These are phyloP conservation scores for Chaenocephalus aceratus DNA, from an alignment of 2,113 vertebrate species.

Conservation along the genomic window DNA sequence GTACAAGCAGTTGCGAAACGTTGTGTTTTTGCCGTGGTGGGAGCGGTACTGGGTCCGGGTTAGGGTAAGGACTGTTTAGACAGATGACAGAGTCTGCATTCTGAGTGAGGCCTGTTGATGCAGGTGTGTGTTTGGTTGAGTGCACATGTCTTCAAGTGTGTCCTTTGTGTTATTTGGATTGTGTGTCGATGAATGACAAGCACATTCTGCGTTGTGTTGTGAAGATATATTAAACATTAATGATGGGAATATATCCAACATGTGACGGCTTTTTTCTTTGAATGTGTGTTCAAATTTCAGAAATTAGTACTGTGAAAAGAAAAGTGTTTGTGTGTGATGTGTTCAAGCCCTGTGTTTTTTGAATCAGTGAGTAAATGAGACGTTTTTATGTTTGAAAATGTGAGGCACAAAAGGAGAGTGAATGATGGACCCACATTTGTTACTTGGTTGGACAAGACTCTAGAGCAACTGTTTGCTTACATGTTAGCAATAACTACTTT, in stretches of 20 bases:
- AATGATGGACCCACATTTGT: not conserved
- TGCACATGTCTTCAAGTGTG: constrained; percentile 33
- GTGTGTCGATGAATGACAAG: constrained; percentile 19
- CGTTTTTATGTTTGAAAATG: constrained; percentile 43
- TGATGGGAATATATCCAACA: not conserved
- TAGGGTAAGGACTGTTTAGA: constrained; percentile 71
- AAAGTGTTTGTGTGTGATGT: not conserved
- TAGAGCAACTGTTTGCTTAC: not conserved
- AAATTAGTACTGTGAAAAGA: not conserved
- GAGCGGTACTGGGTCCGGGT: constrained; percentile 59
- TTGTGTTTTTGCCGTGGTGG: constrained; percentile 55
- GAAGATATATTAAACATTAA: not conserved
- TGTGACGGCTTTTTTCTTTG: fast-evolving
- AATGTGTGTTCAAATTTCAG: not conserved
- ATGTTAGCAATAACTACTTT: not conserved
- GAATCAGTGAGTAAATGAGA: not conserved
- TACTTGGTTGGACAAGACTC: not conserved
- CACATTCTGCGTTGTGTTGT: not conserved
- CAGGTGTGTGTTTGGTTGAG: constrained; percentile 73
- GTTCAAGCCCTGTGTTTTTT: not conserved
- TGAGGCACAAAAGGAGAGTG: not conserved
- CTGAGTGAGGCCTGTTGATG: constrained; percentile 76
- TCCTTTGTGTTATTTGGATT: constrained; percentile 28
- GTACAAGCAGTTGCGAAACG: constrained; percentile 60
- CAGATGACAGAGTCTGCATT: constrained; percentile 72